Percentiles rank a stretch among this genome's conserved stretches.
phyloP scores from a whole-genome alignment of 2,797 vertebrate species.

The Myripristis jacobus region DNA sequence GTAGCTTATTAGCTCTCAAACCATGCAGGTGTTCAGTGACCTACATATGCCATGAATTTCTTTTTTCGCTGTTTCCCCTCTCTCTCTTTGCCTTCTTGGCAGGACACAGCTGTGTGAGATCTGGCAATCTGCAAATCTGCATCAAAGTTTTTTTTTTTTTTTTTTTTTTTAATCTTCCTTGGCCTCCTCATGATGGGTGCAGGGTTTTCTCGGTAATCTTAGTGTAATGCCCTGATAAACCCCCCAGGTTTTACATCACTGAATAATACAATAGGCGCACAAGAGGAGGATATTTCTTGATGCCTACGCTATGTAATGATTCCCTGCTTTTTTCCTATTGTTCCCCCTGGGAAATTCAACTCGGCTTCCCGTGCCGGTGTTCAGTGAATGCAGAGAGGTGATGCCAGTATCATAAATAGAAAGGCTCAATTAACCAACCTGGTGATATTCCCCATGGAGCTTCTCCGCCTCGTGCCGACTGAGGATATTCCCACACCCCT shows the following conservation, averaged over 20 bases:
- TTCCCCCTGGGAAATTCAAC: conserved; percentile 49
- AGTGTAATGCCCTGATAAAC: conserved; percentile 78
- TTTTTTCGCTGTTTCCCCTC: conserved; percentile 21
- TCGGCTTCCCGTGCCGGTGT: conserved; percentile 54
- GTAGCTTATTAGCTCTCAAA: conserved; percentile 68
- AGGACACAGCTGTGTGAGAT: conserved; percentile 75
- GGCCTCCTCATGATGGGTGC: conserved; percentile 55
- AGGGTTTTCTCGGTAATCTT: conserved; percentile 79
- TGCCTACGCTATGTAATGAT: conserved; percentile 65
- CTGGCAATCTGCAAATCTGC: conserved; percentile 71
- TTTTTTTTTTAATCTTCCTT: conserved; percentile 74
- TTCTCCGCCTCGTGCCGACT: conserved; percentile 57
- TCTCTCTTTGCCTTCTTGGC: conserved; percentile 43
- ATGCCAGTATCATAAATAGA: conserved; percentile 76
- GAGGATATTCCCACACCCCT: conserved; percentile 73
- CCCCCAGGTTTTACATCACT: conserved; percentile 71
- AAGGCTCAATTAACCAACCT: conserved; percentile 77
- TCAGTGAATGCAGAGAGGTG: conserved; percentile 62
- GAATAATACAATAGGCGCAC: conserved; percentile 74
- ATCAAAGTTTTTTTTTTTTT: conserved; percentile 57
- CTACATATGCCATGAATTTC: conserved; percentile 60
- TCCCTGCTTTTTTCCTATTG: conserved; percentile 52
- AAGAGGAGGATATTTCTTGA: conserved; percentile 61
- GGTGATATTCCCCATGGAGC: conserved; percentile 62
- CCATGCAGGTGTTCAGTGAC: conserved; percentile 74